Percentiles rank a stretch among this genome's conserved stretches.
Evolutionary conservation across 2,888 invertebrate genomes (phyloP).

Genomic region (Leucophenga montana): DNA sequence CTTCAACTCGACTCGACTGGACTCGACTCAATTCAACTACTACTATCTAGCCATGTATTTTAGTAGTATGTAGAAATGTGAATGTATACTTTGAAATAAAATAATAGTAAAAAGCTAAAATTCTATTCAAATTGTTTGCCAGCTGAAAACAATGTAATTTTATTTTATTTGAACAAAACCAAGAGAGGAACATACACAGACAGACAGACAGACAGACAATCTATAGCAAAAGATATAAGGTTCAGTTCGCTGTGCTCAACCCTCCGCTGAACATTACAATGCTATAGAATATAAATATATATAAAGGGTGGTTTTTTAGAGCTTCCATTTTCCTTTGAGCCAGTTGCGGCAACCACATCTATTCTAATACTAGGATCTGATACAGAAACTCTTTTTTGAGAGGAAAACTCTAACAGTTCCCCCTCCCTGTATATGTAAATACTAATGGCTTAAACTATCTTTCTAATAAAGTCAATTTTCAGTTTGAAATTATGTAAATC

Average conservation of each 20-base stretch:
- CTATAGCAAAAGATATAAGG: no score
- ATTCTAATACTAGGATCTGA: no score
- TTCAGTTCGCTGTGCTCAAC: neutral
- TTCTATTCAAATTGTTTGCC: slow-evolving; percentile 69
- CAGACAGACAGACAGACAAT: slow-evolving; percentile 40
- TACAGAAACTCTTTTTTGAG: no score
- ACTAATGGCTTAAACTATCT: no score
- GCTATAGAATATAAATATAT: neutral
- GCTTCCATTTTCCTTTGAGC: no score
- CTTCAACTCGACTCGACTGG: slow-evolving; percentile 39
- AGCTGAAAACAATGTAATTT: slow-evolving; percentile 69
- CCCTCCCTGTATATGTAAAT: no score
- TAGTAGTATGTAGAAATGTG: slow-evolving; percentile 33
- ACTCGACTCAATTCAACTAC: slow-evolving; percentile 40
- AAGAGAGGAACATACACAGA: neutral
- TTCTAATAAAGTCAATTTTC: no score
- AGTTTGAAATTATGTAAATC: no score
- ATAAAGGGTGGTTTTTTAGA: no score
- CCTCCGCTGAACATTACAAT: neutral
- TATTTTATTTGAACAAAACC: slow-evolving; percentile 66
- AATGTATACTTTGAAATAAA: slow-evolving; percentile 64
- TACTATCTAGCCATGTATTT: slow-evolving; percentile 34
- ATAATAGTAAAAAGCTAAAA: slow-evolving; percentile 71
- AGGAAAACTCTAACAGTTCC: no score
- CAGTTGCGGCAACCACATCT: no score